These are phyloP conservation scores for Ophraella communa DNA, from an alignment of 2,888 invertebrate species.

Conservation along the genomic window DNA sequence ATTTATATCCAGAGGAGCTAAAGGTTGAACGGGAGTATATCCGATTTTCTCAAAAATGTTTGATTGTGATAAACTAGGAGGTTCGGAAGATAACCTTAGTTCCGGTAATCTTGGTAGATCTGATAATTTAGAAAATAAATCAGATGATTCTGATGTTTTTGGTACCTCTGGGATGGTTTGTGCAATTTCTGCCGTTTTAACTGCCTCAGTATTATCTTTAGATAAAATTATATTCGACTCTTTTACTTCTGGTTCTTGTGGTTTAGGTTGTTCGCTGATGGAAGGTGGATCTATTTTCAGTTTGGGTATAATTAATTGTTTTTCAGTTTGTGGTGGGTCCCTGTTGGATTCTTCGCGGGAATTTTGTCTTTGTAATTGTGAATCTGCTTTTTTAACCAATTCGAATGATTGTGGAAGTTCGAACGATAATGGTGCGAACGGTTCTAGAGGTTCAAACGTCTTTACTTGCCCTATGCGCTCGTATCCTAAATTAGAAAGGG, in stretches of 20 bases:
- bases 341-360: neutral
- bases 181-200: too few species aligned
- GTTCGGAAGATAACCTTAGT: neutral
- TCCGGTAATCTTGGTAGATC: neutral
- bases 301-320: slow-evolving; percentile 8
- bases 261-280: neutral
- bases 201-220: too few species aligned
- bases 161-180: neutral
- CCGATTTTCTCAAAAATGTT: slow-evolving; percentile 29
- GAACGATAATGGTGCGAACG: slow-evolving; percentile 54
- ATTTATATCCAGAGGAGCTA: slow-evolving; percentile 33
- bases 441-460: slow-evolving; percentile 51
- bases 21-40: slow-evolving; percentile 40
- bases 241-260: neutral
- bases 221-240: too few species aligned
- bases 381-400: slow-evolving; percentile 50
- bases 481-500: slow-evolving; percentile 33
- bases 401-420: slow-evolving; percentile 55
- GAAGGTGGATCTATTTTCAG: slow-evolving; percentile 6
- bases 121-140: too few species aligned
- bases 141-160: neutral
- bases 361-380: slow-evolving; percentile 7
- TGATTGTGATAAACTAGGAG: slow-evolving; percentile 13
- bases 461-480: slow-evolving; percentile 49
- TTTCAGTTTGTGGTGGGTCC: neutral